Percentiles rank a stretch among this genome's conserved stretches.
phyloP scores from a whole-genome alignment of 2,113 vertebrate genomes.

The Equus quagga region DNA sequence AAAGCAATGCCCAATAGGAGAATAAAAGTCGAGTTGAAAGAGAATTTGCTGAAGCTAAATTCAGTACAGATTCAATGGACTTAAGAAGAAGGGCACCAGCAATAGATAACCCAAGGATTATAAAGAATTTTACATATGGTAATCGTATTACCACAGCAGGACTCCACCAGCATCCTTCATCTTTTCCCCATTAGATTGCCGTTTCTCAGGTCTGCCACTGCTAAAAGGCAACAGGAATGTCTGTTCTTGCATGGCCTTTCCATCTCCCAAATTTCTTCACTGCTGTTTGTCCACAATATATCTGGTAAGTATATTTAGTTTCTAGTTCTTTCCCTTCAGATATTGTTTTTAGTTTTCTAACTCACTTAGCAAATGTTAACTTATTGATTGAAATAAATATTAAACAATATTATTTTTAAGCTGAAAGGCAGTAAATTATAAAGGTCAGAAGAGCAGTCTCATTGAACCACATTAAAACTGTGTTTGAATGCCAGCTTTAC shows the following conservation, averaged over 20 bases:
- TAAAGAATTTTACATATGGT: not conserved
- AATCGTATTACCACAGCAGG: not conserved
- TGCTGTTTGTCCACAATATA: not conserved
- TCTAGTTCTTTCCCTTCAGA: not conserved
- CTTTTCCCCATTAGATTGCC: not conserved
- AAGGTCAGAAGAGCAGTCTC: not conserved
- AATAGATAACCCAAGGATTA: not conserved
- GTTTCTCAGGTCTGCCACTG: not conserved
- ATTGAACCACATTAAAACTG: not conserved
- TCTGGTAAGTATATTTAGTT: not conserved
- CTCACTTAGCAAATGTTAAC: not conserved
- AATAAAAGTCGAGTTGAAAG: slow-evolving; percentile 71
- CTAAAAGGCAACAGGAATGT: not conserved
- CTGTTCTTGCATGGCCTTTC: not conserved
- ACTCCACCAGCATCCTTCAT: not conserved
- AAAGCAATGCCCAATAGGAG: slow-evolving; percentile 68
- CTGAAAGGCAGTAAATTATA: not conserved
- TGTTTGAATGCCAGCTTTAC: not conserved
- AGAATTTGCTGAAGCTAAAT: slow-evolving; percentile 69
- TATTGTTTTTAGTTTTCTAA: not conserved
- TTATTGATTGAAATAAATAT: slow-evolving; percentile 12
- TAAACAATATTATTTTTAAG: slow-evolving; percentile 11
- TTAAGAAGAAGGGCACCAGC: slow-evolving; percentile 47
- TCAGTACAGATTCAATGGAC: slow-evolving; percentile 40
- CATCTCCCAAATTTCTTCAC: not conserved